Evolutionary conservation across 1,140 invertebrate genomes (phyloP).

Genomic region (Tyrophagus putrescentiae): DNA sequence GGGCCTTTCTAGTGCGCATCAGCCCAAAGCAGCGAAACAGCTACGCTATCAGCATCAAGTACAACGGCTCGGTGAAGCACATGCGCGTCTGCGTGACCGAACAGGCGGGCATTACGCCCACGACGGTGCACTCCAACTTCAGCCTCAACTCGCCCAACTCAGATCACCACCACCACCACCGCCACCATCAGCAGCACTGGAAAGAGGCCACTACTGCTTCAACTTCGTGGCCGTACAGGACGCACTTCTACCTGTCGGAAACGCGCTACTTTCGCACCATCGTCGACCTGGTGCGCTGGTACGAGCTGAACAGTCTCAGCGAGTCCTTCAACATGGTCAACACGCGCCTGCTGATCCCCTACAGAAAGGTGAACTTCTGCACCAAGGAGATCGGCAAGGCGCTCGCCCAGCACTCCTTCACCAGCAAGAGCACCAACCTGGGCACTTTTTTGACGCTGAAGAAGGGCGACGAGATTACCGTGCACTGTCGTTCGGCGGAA

Average conservation of each 20-base stretch:
- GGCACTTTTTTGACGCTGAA: constrained; percentile 57
- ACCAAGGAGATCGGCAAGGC: constrained; percentile 30
- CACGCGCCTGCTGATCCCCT: constrained; percentile 34
- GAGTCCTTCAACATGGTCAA: constrained; percentile 61
- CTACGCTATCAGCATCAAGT: constrained; percentile 71
- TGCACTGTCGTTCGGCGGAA: constrained; percentile 57
- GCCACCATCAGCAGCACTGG: background rate
- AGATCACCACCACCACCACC: background rate
- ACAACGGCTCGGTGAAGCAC: constrained; percentile 63
- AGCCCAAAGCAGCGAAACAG: constrained; percentile 41
- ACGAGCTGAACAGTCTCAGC: constrained; percentile 65
- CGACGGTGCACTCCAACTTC: background rate
- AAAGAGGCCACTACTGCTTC: background rate
- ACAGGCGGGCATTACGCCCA: constrained; percentile 32
- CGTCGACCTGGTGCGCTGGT: constrained; percentile 72
- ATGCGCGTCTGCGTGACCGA: constrained; percentile 56
- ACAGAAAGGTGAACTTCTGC: constrained; percentile 30
- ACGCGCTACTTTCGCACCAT: constrained; percentile 76
- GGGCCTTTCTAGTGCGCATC: constrained; percentile 72
- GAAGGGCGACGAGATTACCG: constrained; percentile 58
- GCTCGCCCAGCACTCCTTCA: constrained; percentile 35
- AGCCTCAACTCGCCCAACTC: too few relatives aligned
- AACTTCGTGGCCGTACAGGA: background rate
- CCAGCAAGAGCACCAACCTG: constrained; percentile 37
- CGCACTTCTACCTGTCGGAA: constrained; percentile 59